Percentiles rank a stretch among this genome's conserved stretches.
phyloP scores from a whole-genome alignment of 2,888 invertebrate species.

The Synergus laeviventris region DNA sequence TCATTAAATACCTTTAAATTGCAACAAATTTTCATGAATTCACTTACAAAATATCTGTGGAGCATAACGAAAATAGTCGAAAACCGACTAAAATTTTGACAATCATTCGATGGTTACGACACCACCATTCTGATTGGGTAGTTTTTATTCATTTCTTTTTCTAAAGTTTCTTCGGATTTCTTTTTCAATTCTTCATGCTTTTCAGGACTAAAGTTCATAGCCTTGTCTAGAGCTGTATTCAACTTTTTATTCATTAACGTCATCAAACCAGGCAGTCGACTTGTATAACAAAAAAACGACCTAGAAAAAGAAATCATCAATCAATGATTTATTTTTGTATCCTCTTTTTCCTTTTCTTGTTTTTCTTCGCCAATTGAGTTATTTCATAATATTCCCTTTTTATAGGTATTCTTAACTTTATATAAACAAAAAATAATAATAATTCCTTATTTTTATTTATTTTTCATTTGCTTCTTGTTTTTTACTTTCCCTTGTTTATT shows the following conservation, averaged over 20 bases:
- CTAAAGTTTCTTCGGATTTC: constrained; percentile 51
- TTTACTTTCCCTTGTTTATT: no score
- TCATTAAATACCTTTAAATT: no score
- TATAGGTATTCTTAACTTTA: no score
- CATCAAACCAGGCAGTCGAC: constrained; percentile 50
- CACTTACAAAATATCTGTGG: no score
- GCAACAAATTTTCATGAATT: no score
- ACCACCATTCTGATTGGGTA: no score
- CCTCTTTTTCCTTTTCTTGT: neutral
- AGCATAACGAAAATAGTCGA: no score
- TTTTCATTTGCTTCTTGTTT: no score
- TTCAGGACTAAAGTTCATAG: constrained; percentile 51
- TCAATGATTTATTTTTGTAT: neutral
- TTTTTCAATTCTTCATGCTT: constrained; percentile 53
- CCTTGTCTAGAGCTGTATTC: constrained; percentile 50
- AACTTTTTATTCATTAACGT: constrained; percentile 50
- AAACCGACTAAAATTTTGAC: no score
- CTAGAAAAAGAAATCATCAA: constrained; percentile 52
- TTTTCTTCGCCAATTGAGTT: neutral
- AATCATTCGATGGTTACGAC: no score
- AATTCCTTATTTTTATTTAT: no score
- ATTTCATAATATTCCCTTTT: neutral
- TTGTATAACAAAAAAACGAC: constrained; percentile 50
- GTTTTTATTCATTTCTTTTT: constrained; percentile 1
- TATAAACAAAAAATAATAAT: no score